A percentile compares a stretch with the other conserved stretches of the same genome.
Evolutionary conservation across 2,888 invertebrate genomes (phyloP).

Genomic region (Drosophila flavopinicola): DNA sequence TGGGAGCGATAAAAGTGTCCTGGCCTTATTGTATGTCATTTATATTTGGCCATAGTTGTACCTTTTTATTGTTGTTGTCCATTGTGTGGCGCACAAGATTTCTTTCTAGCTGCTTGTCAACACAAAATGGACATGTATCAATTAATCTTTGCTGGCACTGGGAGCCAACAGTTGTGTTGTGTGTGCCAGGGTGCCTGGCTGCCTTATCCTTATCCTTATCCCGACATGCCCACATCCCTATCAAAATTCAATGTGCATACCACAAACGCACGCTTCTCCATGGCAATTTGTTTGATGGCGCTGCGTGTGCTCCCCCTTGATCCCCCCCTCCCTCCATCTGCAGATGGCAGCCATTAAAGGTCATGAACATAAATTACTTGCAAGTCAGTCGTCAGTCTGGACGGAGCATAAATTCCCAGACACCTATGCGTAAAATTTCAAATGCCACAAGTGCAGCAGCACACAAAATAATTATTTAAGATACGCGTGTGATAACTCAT

Average conservation of each 20-base stretch:
- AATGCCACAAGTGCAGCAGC: slow-evolving; percentile 57
- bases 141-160: slow-evolving; percentile 68
- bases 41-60: slow-evolving; percentile 64
- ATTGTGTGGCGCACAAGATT: slow-evolving; percentile 56
- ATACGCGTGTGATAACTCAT: slow-evolving; percentile 69
- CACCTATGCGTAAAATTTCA: slow-evolving; percentile 46
- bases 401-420: slow-evolving; percentile 41
- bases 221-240: slow-evolving; percentile 54
- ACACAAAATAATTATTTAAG: slow-evolving; percentile 74
- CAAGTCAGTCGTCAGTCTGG: slow-evolving; percentile 41
- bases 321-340: background rate
- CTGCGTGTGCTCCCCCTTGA: slow-evolving; percentile 35
- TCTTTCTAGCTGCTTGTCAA: slow-evolving; percentile 74
- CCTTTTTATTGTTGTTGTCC: slow-evolving; percentile 34
- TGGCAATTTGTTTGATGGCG: slow-evolving; percentile 78
- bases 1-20: slow-evolving; percentile 78
- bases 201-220: slow-evolving; percentile 33
- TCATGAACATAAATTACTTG: slow-evolving; percentile 75
- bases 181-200: too few relatives aligned
- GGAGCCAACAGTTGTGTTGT: slow-evolving; percentile 38
- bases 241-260: slow-evolving; percentile 79
- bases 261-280: slow-evolving; percentile 58
- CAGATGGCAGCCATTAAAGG: slow-evolving; percentile 69
- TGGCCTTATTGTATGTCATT: slow-evolving; percentile 74
- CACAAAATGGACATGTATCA: slow-evolving; percentile 81